Evolutionary conservation across 2,888 invertebrate species (phyloP).

Genomic region (Petrophora chlorosata): DNA sequence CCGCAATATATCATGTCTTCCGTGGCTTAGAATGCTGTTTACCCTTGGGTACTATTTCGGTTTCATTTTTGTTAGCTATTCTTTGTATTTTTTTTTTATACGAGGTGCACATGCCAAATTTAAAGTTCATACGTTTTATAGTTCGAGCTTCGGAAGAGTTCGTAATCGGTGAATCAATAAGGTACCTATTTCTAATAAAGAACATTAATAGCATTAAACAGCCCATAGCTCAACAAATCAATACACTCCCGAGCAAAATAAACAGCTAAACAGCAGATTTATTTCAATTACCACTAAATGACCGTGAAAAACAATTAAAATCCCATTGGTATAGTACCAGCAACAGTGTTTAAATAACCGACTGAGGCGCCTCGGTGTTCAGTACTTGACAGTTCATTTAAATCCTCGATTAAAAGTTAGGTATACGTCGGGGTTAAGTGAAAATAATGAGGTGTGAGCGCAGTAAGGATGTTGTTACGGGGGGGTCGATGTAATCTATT

Average conservation of each 20-base stretch:
- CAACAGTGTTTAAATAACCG: conserved; percentile 65
- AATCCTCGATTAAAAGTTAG: conserved; percentile 75
- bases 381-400: conserved; percentile 77
- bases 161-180: too few species aligned
- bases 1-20: too few species aligned
- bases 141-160: too few species aligned
- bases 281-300: conserved; percentile 74
- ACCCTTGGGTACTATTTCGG: too few species aligned
- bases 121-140: too few species aligned
- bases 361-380: conserved; percentile 49
- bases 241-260: conserved; percentile 59
- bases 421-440: conserved; percentile 58
- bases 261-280: conserved; percentile 65
- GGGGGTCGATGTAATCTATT: too few species aligned
- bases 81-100: too few species aligned
- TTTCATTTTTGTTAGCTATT: too few species aligned
- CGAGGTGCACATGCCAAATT: too few species aligned
- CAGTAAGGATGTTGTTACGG: too few species aligned
- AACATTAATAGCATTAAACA: background rate
- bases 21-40: too few species aligned
- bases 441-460: conserved; percentile 67
- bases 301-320: conserved; percentile 82
- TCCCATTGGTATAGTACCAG: conserved; percentile 63
- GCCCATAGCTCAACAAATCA: conserved; percentile 32
- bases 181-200: too few species aligned